phyloP scores from a whole-genome alignment of 2,113 vertebrate genomes.

The Caranx ignobilis region DNA sequence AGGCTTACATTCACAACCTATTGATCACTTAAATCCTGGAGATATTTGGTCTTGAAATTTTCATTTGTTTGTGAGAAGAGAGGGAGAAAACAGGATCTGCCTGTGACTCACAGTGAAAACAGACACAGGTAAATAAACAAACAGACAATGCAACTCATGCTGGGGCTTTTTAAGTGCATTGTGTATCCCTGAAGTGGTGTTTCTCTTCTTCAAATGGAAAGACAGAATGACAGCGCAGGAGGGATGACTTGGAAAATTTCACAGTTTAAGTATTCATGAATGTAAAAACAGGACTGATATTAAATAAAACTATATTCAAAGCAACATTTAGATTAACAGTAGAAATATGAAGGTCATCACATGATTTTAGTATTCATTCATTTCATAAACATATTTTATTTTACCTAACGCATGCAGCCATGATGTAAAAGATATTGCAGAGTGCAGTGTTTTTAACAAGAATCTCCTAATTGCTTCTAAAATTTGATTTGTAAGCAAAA shows the following conservation, averaged over 20 bases:
- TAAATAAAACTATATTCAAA: background rate
- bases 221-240: constrained; percentile 4
- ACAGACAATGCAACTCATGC: constrained; percentile 28
- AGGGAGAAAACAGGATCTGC: background rate
- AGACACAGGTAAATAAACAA: constrained; percentile 48
- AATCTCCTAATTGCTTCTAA: background rate
- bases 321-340: background rate
- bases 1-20: constrained; percentile 14
- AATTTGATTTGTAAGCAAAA: no score
- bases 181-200: constrained; percentile 68
- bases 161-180: constrained; percentile 55
- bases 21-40: constrained; percentile 16
- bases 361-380: background rate
- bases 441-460: no score
- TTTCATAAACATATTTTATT: background rate
- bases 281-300: constrained; percentile 8
- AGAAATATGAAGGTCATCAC: background rate
- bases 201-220: constrained; percentile 35
- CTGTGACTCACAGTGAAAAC: constrained; percentile 25
- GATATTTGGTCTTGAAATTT: constrained; percentile 25
- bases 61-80: constrained; percentile 27
- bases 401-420: background rate
- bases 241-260: constrained; percentile 16
- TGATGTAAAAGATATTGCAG: background rate
- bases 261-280: constrained; percentile 38